These are phyloP conservation scores for Stenodema calcarata DNA, from an alignment of 2,888 invertebrate genomes.

Conservation along the genomic window DNA sequence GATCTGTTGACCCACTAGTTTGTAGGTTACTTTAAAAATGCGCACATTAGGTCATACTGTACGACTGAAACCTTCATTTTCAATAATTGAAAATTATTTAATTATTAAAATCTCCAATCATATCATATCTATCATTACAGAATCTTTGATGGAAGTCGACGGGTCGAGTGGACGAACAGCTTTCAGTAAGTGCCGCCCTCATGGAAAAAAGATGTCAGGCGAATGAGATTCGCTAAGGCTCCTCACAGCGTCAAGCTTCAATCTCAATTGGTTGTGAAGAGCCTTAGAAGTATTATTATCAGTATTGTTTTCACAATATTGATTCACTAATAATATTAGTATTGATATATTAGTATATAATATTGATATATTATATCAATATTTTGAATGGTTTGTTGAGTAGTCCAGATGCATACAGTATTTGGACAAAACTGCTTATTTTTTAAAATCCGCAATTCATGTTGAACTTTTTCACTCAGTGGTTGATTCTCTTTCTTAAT, in stretches of 20 bases:
- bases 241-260: slow-evolving; percentile 54
- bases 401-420: background rate
- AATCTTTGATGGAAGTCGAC: slow-evolving; percentile 51
- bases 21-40: too few relatives aligned
- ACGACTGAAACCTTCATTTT: too few relatives aligned
- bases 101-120: too few relatives aligned
- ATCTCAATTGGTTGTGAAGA: slow-evolving; percentile 56
- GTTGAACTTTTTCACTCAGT: too few relatives aligned
- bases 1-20: too few relatives aligned
- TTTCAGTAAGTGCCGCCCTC: slow-evolving; percentile 54
- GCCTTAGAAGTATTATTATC: slow-evolving; percentile 11
- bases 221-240: slow-evolving; percentile 57
- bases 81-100: too few relatives aligned
- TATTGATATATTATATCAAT: background rate
- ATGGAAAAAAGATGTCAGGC: slow-evolving; percentile 54
- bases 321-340: background rate
- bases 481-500: too few relatives aligned
- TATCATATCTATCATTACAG: slow-evolving; percentile 34
- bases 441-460: background rate
- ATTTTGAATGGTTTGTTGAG: background rate
- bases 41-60: too few relatives aligned
- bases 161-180: slow-evolving; percentile 52
- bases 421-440: too few relatives aligned
- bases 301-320: slow-evolving; percentile 1
- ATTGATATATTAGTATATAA: too few relatives aligned